Evolutionary conservation across 2,797 vertebrate genomes (phyloP).

Genomic region (Chiloscyllium punctatum): DNA sequence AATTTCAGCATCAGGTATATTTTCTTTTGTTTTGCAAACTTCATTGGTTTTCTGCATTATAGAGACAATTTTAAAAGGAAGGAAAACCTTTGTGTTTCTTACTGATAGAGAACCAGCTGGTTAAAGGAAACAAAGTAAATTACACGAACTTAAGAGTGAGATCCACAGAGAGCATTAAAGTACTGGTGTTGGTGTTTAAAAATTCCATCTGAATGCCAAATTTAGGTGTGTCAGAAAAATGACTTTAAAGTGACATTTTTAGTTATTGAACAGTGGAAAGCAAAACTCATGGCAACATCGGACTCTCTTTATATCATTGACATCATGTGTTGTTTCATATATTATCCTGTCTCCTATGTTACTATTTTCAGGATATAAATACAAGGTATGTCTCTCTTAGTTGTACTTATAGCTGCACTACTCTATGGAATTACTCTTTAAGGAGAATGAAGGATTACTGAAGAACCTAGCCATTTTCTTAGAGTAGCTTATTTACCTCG

Average conservation of each 20-base stretch:
- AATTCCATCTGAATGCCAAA: not conserved
- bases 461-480: not conserved
- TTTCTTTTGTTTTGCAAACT: conserved; percentile 20
- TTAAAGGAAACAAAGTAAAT: conserved; percentile 28
- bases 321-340: not conserved
- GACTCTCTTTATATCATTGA: not conserved
- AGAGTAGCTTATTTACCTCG: not conserved
- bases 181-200: not conserved
- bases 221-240: not conserved
- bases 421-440: not conserved
- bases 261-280: not conserved
- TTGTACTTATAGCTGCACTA: not conserved
- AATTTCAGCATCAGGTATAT: not conserved
- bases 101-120: not conserved
- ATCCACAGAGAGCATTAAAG: conserved; percentile 26
- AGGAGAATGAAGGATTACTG: not conserved
- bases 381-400: not conserved
- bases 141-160: not conserved
- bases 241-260: not conserved
- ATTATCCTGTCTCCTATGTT: not conserved
- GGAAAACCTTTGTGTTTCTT: conserved; percentile 33
- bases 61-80: conserved; percentile 3
- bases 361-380: not conserved
- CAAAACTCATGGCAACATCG: not conserved
- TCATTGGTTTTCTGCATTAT: conserved; percentile 3